Evolutionary conservation across 2,113 vertebrate species (phyloP), one percentile per base, ranked within the genome.

Genomic region (Crotalus horridus): DNA sequence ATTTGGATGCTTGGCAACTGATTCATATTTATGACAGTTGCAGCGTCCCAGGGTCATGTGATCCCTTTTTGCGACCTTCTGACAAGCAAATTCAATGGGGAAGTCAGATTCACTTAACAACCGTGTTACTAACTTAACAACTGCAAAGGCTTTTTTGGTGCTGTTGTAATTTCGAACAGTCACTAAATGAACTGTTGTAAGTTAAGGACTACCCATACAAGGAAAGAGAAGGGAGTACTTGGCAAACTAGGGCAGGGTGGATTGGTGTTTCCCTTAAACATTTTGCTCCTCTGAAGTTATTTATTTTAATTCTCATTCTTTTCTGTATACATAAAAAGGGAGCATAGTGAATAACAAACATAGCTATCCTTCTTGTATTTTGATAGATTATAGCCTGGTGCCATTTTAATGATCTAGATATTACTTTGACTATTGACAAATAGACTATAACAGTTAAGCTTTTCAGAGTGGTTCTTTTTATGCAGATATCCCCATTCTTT

Each of bases 181-280:
- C 59, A 29, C 26, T 64, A 64, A 61, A 29, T 29, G 59, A 64
- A 64, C 10, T 64, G 26, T 29, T 64, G 10, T 12, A 29, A 12
- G 26, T 64, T 64, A 26, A 64, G 59, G 29, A 29, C 26, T 12
- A 64, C 10, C 26, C 29, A n/a, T 17, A n/a, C n/a, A 74, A 17
- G 13, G n/a, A 17, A 2, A 13, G n/a, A 33, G n/a, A 33, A 33
- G 90, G 69, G 61, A 54, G 21, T 85, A 26, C 61, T 13, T 5
- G 24, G 51, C 7, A 10, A 13, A 53, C 1, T 7, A 8, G 7
- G 6, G 46, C 8, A 43, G 6, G 0, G 2, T 0, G 10, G 23
- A 1, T 13, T 15, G 5, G 3, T n/a, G 51, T 29, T 64, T 20
- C 10, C 23, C 11, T 81, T 54, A 56, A 15, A 21, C 48, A 43